Conservation (phyloP, 2,113 vertebrate genomes). For the Genyomyrus donnyi region DNA sequence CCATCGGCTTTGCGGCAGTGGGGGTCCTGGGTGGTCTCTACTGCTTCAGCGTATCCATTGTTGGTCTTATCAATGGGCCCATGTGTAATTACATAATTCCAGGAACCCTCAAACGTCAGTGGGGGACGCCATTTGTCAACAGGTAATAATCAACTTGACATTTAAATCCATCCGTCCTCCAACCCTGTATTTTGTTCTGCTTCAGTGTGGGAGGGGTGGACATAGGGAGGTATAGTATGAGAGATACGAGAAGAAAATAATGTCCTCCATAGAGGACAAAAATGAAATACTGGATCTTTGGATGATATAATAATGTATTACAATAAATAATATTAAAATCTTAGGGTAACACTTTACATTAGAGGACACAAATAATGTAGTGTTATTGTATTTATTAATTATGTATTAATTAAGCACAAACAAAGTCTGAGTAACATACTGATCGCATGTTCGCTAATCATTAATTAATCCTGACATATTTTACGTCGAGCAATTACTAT, state of each 20-base stretch:
- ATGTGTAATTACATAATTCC: constrained; percentile 30
- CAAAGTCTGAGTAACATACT: not conserved
- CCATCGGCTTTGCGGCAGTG: constrained; percentile 59
- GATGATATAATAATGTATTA: not conserved
- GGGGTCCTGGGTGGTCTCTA: constrained; percentile 60
- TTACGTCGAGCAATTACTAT: not conserved
- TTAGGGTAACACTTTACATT: not conserved
- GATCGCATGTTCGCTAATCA: not conserved
- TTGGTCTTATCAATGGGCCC: constrained; percentile 61
- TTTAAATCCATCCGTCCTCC: not conserved
- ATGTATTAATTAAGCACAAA: not conserved
- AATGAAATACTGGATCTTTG: not conserved
- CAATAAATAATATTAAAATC: not conserved
- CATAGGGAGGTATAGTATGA: not conserved
- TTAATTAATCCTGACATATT: not conserved
- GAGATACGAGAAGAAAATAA: not conserved
- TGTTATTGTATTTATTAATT: not conserved
- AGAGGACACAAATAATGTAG: not conserved
- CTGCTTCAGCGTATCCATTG: constrained; percentile 50
- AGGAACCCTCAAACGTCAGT: rapidly evolving
- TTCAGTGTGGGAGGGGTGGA: not conserved
- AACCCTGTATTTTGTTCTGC: not conserved
- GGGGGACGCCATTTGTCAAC: constrained; percentile 54
- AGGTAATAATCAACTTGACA: constrained; percentile 32
- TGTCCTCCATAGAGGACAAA: not conserved